Evolutionary conservation across 2,888 invertebrate genomes (phyloP), one percentile per base, ranked within the genome.

Genomic region (Pachycephus smyrnensis): DNA sequence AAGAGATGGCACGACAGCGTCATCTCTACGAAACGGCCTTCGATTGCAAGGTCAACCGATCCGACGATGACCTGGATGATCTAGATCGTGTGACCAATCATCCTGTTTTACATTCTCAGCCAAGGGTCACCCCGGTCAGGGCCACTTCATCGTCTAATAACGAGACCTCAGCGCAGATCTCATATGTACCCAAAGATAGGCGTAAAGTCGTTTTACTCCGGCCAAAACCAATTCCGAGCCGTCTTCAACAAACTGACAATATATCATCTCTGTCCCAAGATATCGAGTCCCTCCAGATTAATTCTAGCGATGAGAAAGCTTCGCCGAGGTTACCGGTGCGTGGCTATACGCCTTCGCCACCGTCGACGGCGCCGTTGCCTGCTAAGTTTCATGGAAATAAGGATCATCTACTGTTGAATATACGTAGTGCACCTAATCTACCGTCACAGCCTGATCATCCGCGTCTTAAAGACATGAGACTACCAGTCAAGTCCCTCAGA

Each of bases 11-110:
- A 4, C 93, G 95, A 79, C 94, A 94, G 91, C 94, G 96, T 88
- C 96, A 96, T 92, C 94, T 97, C 78, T 97, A 97, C 91, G 97
- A 97, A 92, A 97, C 97, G 78, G 97, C 97, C 79, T 97, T 97
- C 92, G 97, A 97, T 92, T 96, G 96, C 92, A 96, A 96, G 92
- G 95, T 97, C 88, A 95, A 95, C 89, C 95, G 96, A 83, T 96
- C 96, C 12, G 95, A 95, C 86, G 95, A 95, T 90, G 96, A 97
- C 85, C 93, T 97, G 89, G 96, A 97, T 88, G 95, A 96, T 85
- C 94, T 97, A 76, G 96, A 97, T 86, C 94, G 96, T 80, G 95
- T 97, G 81, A 95, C 96, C 84, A 97, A 96, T 89, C 96, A 96
- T 88, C 95, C 96, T 23, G 94, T 96, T 76, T 92, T 97, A 76